phyloP scores from a whole-genome alignment of 2,888 invertebrate species.

The Cacoxenus indagator region DNA sequence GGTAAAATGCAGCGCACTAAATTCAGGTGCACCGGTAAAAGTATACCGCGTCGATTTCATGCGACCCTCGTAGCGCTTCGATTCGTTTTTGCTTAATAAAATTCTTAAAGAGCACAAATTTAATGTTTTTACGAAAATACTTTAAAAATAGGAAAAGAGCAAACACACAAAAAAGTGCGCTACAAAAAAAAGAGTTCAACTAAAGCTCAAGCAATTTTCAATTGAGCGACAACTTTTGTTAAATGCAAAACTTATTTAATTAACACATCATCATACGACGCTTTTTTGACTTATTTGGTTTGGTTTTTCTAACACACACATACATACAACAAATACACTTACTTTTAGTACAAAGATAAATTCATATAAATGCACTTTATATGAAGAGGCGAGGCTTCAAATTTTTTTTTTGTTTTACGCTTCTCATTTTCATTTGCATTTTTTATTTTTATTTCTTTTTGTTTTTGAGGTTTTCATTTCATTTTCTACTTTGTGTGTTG shows the following conservation, averaged over 20 bases:
- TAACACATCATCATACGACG: constrained; percentile 48
- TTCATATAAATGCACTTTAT: constrained; percentile 3
- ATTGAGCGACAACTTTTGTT: constrained; percentile 5
- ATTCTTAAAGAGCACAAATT: too few relatives aligned
- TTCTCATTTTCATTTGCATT: not conserved
- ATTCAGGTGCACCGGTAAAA: too few relatives aligned
- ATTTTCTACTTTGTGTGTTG: constrained; percentile 5
- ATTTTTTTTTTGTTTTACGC: not conserved
- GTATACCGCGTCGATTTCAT: too few relatives aligned
- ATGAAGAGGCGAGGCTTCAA: not conserved
- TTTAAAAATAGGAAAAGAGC: not conserved
- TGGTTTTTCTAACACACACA: constrained; percentile 30
- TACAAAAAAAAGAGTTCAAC: not conserved
- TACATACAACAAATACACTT: constrained; percentile 18
- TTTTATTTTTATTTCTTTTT: not conserved
- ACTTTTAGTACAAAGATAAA: not conserved
- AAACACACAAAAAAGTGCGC: not conserved
- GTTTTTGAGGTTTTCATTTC: not conserved
- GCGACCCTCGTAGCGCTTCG: too few relatives aligned
- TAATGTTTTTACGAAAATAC: not conserved
- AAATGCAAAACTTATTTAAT: constrained; percentile 49
- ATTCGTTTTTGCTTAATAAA: not conserved
- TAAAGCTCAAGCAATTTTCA: too few relatives aligned
- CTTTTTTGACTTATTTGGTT: constrained; percentile 49
- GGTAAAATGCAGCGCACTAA: too few relatives aligned